These are phyloP conservation scores for Ceyx cyanopectus DNA, from an alignment of 2,113 vertebrate genomes.

Conservation along the genomic window DNA sequence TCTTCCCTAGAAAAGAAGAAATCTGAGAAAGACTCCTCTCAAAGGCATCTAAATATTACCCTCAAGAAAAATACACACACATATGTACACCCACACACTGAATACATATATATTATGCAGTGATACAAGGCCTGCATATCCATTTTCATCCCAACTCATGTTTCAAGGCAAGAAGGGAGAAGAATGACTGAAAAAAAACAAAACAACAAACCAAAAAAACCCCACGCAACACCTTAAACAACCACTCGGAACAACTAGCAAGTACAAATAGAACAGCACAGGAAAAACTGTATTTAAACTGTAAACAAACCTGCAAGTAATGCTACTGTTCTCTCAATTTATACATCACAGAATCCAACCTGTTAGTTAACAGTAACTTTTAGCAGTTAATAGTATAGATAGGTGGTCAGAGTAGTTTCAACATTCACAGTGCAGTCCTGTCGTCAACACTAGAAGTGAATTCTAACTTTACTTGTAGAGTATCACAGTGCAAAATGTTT, in stretches of 20 bases:
- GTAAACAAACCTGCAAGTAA: neutral
- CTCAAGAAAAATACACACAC: neutral
- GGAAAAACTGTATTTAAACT: neutral
- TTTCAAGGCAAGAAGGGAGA: neutral
- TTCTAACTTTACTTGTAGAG: fast-evolving
- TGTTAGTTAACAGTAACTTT: neutral
- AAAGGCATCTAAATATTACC: neutral
- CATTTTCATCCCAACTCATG: neutral
- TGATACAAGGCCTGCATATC: neutral
- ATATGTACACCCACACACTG: neutral
- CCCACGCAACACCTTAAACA: neutral
- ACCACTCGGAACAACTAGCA: neutral
- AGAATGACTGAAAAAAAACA: neutral
- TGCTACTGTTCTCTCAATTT: neutral
- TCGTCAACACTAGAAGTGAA: neutral
- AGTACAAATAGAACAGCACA: neutral
- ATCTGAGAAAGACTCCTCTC: neutral
- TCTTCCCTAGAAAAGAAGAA: constrained; percentile 51
- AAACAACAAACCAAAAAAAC: neutral
- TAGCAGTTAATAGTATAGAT: neutral
- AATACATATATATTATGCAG: neutral
- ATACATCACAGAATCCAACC: neutral
- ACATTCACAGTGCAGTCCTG: neutral
- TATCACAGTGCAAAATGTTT: neutral
- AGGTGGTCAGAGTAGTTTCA: neutral